Evolutionary conservation across 1,140 invertebrate genomes (phyloP).

Genomic region (Luehdorfia chinensis): DNA sequence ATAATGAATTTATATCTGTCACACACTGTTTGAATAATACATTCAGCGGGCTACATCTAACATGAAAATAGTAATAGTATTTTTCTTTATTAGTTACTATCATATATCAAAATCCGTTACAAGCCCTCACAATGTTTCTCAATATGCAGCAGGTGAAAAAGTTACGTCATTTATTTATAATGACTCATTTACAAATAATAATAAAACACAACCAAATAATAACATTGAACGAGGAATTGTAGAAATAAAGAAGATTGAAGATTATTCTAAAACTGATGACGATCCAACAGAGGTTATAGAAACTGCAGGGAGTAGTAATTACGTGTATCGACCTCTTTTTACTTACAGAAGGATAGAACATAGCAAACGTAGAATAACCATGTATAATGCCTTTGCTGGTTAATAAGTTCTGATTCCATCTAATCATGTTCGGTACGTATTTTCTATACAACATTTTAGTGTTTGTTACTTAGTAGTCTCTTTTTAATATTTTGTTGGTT

Average conservation of each 20-base stretch:
- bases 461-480: too few species aligned
- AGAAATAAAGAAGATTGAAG: too few species aligned
- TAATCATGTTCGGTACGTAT: too few species aligned
- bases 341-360: constrained; percentile 59
- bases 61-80: constrained; percentile 19
- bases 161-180: not conserved
- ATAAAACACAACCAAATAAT: too few species aligned
- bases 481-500: too few species aligned
- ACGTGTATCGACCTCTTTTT: constrained; percentile 51
- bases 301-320: constrained; percentile 42
- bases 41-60: not conserved
- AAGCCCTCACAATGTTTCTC: too few species aligned
- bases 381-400: constrained; percentile 64
- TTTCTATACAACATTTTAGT: too few species aligned
- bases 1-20: constrained; percentile 6
- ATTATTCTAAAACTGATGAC: too few species aligned
- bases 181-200: not conserved
- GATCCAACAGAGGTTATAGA: constrained; percentile 23
- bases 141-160: not conserved
- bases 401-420: too few species aligned
- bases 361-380: constrained; percentile 54
- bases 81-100: constrained; percentile 4
- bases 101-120: constrained; percentile 1
- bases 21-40: not conserved
- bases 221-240: not conserved